These are phyloP conservation scores for Drosophila murphyi DNA, from an alignment of 1,140 invertebrate genomes.

Conservation along the genomic window DNA sequence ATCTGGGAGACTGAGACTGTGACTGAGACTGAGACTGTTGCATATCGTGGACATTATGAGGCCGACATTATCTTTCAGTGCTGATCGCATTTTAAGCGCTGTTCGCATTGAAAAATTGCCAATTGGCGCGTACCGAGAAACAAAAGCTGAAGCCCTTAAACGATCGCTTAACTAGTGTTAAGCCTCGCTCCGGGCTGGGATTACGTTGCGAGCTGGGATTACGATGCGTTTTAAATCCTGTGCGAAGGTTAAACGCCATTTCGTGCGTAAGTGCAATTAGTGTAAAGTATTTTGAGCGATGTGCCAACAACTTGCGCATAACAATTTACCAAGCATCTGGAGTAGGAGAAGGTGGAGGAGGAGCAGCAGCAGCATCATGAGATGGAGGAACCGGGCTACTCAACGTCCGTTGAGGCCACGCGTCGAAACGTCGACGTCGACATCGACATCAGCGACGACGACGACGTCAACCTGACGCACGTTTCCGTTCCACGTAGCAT, in stretches of 20 bases:
- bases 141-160: slow-evolving; percentile 67
- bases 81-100: slow-evolving; percentile 66
- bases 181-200: slow-evolving; percentile 53
- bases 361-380: too few relatives aligned
- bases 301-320: slow-evolving; percentile 50
- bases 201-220: slow-evolving; percentile 13
- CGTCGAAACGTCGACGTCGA: background rate
- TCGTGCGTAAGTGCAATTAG: slow-evolving; percentile 79
- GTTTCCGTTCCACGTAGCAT: slow-evolving; percentile 43
- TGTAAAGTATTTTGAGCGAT: slow-evolving; percentile 75
- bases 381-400: background rate
- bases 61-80: slow-evolving; percentile 65
- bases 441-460: too few relatives aligned
- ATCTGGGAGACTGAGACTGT: background rate
- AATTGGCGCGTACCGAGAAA: slow-evolving; percentile 44
- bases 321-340: slow-evolving; percentile 22
- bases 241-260: slow-evolving; percentile 62
- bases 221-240: slow-evolving; percentile 51
- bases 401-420: slow-evolving; percentile 34
- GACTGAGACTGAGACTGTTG: background rate
- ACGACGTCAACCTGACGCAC: slow-evolving; percentile 58
- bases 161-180: slow-evolving; percentile 83
- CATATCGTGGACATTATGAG: slow-evolving; percentile 55
- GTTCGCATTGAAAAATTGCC: slow-evolving; percentile 74
- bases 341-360: background rate